Percentiles rank a stretch among this genome's conserved stretches.
phyloP scores from a whole-genome alignment of 1,140 invertebrate species.

The Sminthurides bifidus region DNA sequence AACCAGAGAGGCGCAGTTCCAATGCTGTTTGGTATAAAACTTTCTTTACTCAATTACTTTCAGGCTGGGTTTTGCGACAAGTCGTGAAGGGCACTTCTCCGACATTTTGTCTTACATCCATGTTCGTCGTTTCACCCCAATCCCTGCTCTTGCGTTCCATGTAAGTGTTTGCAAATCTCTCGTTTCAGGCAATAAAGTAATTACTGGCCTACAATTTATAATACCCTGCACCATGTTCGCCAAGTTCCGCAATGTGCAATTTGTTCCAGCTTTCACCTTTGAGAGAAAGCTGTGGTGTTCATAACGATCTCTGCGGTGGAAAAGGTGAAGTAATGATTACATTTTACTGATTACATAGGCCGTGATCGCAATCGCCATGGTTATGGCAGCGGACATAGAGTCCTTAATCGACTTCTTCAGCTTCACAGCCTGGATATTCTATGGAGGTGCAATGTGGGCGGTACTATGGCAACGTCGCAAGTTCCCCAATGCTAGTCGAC shows the following conservation, averaged over 20 bases:
- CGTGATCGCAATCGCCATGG: constrained; percentile 37
- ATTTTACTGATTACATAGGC: constrained; percentile 34
- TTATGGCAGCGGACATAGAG: constrained; percentile 40
- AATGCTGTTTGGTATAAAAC: no score
- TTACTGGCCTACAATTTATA: no score
- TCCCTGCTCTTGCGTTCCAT: constrained; percentile 92
- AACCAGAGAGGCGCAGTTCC: no score
- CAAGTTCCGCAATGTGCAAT: no score
- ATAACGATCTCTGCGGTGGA: no score
- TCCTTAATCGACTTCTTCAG: constrained; percentile 45
- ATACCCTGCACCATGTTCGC: no score
- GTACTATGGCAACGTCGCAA: constrained; percentile 40
- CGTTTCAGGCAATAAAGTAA: background rate
- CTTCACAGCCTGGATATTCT: constrained; percentile 45
- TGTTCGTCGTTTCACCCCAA: constrained; percentile 76
- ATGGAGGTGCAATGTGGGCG: constrained; percentile 40
- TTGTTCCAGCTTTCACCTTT: background rate
- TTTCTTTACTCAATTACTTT: no score
- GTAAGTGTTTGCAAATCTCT: constrained; percentile 45
- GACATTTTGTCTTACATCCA: constrained; percentile 89
- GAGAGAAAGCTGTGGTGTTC: no score
- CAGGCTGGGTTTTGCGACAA: constrained; percentile 86
- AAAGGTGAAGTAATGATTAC: no score
- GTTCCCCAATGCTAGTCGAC: constrained; percentile 34
- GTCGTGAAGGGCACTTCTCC: constrained; percentile 82